Evolutionary conservation across 92 coral and sea anemone genomes (phyloP), one percentile per base, ranked within the genome.

Genomic region (Nematostella vectensis): DNA sequence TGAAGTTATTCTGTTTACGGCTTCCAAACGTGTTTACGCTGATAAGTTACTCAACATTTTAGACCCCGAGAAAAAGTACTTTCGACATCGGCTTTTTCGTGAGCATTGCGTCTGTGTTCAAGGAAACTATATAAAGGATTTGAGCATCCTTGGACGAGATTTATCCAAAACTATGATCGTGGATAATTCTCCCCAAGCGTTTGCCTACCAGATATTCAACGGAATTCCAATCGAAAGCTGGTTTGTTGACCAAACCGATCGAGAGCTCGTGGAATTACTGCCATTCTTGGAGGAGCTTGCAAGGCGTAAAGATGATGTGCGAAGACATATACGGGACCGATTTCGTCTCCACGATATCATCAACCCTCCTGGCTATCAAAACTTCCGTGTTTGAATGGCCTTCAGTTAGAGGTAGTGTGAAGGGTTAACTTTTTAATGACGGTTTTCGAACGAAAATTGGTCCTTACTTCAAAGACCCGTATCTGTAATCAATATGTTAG

Each of bases 171-270:
- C 99, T 6, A 93, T 93, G 82, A 93, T 93, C 55, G 99, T 93
- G 16, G 99, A 93, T 74, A 93, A 93, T 71, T 93, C 99, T 16
- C 99, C 99, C 16, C 99, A 93, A 77, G 99, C 99, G 16, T 93
- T 93, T 70, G 99, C 96, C 48, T 93, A 93, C 70, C 99, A 93
- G 24, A 77, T 93, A 68, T 93, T 82, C 63, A 93, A 93, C 69
- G 99, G 99, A 17, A 93, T 93, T 25, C 99, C 99, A 36, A 93
- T 93, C 51, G 99, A 93, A 76, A 93, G 99, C 24, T 93, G 99
- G 99, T 93, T 93, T 68, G 94, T 88, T 27, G 99, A 93, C 66
- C 80, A 83, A 45, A 60, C 84, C 16, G 99, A 93, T 64, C 69
- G 96, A 11, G 99, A 93, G 55, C 59, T 93, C 10, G 55, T 93